phyloP scores from a whole-genome alignment of 1,140 invertebrate species.

The Camponotus vicinus region DNA sequence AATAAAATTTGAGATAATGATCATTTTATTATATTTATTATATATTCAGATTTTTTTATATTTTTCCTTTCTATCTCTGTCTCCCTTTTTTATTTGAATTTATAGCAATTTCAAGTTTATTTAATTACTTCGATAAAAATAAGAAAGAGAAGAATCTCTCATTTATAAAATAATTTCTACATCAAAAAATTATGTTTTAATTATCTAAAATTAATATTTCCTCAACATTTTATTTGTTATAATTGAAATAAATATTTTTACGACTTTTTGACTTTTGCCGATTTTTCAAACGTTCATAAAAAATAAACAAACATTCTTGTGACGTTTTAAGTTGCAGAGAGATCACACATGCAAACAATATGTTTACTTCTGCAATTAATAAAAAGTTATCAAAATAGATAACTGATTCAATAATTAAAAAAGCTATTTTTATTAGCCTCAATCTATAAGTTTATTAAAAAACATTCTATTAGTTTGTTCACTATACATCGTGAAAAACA shows the following conservation, averaged over 20 bases:
- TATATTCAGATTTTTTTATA: background rate
- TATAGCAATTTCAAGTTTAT: background rate
- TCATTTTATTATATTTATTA: too few species aligned
- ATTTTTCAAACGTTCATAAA: too few species aligned
- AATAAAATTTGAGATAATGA: constrained; percentile 9
- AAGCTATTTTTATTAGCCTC: background rate
- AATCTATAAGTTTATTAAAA: background rate
- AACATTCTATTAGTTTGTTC: background rate
- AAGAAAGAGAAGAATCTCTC: background rate
- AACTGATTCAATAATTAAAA: background rate
- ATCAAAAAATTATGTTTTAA: background rate
- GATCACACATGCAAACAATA: too few species aligned
- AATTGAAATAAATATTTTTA: too few species aligned
- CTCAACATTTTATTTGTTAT: too few species aligned
- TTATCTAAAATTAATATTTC: too few species aligned
- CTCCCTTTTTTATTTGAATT: too few species aligned
- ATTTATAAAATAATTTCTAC: background rate
- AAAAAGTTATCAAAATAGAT: background rate
- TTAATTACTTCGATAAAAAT: background rate
- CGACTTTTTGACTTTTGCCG: too few species aligned
- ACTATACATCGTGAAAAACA: background rate
- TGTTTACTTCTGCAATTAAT: too few species aligned
- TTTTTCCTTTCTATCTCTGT: background rate
- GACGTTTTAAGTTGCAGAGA: too few species aligned
- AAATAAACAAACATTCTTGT: too few species aligned